phyloP scores from a whole-genome alignment of 2,113 vertebrate species.

The Coptodon bakossiorum region DNA sequence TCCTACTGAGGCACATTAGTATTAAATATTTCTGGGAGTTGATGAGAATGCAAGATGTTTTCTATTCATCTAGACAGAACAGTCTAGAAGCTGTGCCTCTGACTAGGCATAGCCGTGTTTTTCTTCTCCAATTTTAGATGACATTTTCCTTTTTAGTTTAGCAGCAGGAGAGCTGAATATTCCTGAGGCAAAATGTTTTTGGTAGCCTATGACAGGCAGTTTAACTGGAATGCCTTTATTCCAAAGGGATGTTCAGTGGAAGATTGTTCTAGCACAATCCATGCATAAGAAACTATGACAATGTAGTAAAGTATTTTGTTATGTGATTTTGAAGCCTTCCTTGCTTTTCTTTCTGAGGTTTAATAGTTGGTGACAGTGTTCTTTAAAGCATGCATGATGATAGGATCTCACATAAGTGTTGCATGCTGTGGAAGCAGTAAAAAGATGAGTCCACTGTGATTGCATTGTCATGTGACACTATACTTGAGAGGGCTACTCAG shows the following conservation, averaged over 20 bases:
- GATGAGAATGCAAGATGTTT: not conserved
- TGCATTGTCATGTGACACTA: constrained; percentile 82
- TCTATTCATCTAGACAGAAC: not conserved
- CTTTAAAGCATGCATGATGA: constrained; percentile 84
- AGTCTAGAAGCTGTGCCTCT: constrained; percentile 1
- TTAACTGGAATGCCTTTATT: constrained; percentile 6
- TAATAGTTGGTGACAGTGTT: constrained; percentile 82
- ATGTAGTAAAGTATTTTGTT: constrained; percentile 82
- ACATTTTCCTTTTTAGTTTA: not conserved
- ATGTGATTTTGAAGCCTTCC: constrained; percentile 76
- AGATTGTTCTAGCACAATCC: not conserved
- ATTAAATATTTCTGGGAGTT: constrained; percentile 58
- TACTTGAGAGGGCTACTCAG: constrained; percentile 83
- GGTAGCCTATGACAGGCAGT: not conserved
- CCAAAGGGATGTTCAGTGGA: not conserved
- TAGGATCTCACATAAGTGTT: constrained; percentile 79
- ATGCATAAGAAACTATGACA: constrained; percentile 59
- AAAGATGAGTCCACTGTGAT: constrained; percentile 80
- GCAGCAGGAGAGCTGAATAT: not conserved
- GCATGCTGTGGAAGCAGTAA: constrained; percentile 83
- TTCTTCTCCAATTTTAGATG: not conserved
- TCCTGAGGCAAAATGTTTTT: not conserved
- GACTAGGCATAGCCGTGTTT: not conserved
- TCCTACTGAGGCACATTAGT: constrained; percentile 55
- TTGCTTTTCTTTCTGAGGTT: constrained; percentile 75